Evolutionary conservation across 2,888 invertebrate species (phyloP).

Genomic region (Scrobipalpa atriplicella): DNA sequence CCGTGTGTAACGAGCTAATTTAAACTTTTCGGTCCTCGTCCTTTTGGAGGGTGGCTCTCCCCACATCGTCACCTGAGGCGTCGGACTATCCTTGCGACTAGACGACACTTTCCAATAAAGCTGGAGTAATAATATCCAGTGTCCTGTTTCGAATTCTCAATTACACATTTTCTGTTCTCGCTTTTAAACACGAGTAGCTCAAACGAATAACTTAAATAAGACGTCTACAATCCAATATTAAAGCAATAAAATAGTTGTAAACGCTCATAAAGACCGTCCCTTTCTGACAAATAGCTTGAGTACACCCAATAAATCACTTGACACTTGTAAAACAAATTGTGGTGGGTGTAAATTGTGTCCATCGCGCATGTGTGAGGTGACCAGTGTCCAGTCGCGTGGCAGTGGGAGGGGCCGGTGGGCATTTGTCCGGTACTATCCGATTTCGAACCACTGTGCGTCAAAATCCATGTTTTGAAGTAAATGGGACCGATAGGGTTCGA

Average conservation of each 20-base stretch:
- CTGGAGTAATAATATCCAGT: slow-evolving; percentile 48
- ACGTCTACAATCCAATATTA: not conserved
- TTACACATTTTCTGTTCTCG: not conserved
- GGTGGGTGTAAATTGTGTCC: slow-evolving; percentile 64
- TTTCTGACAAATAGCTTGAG: slow-evolving; percentile 20
- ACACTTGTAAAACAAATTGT: slow-evolving; percentile 40
- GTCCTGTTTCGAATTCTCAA: slow-evolving; percentile 32
- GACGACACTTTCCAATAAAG: slow-evolving; percentile 70
- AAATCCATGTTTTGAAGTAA: slow-evolving; percentile 53
- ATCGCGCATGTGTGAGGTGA: slow-evolving; percentile 75
- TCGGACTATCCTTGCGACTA: slow-evolving; percentile 59
- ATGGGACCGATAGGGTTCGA: slow-evolving; percentile 61
- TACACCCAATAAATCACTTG: slow-evolving; percentile 46
- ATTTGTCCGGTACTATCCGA: slow-evolving; percentile 41
- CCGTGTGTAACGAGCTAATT: slow-evolving; percentile 81
- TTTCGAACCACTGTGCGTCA: slow-evolving; percentile 43
- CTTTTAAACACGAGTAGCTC: not conserved
- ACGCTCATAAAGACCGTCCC: slow-evolving; percentile 27
- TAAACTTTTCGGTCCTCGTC: slow-evolving; percentile 78
- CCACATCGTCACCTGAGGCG: slow-evolving; percentile 72
- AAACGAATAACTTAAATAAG: not conserved
- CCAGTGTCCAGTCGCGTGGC: slow-evolving; percentile 72
- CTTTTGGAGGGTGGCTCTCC: slow-evolving; percentile 65
- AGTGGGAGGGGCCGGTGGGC: slow-evolving; percentile 66
- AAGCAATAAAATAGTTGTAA: not conserved